Percentiles rank a stretch among this genome's conserved stretches.
phyloP scores from a whole-genome alignment of 1,140 invertebrate genomes.

The Helicorthomorpha holstii region DNA sequence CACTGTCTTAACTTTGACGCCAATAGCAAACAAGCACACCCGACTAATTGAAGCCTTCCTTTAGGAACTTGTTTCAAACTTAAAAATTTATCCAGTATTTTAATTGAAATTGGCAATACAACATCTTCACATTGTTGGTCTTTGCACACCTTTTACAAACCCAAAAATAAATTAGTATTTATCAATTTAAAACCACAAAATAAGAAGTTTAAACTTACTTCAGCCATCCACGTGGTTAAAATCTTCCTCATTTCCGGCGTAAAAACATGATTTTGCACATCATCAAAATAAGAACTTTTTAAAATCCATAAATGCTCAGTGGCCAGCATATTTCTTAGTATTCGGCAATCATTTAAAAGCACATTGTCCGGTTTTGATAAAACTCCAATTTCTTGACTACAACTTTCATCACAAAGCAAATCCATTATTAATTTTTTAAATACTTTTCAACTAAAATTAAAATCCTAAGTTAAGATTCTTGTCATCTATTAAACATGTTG shows the following conservation, averaged over 20 bases:
- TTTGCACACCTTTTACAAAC: constrained; percentile 65
- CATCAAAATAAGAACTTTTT: constrained; percentile 14
- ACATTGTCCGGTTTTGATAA: background rate
- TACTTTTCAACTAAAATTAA: too few relatives aligned
- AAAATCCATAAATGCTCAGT: background rate
- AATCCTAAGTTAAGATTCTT: too few relatives aligned
- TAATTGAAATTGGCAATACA: constrained; percentile 53
- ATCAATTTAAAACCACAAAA: background rate
- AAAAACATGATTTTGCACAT: constrained; percentile 50
- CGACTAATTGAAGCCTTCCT: background rate
- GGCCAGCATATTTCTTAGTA: background rate
- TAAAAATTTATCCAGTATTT: constrained; percentile 54
- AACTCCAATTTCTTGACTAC: background rate
- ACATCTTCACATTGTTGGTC: constrained; percentile 56
- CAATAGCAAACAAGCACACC: background rate
- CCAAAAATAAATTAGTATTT: too few relatives aligned
- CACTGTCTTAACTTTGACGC: background rate
- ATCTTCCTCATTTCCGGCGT: constrained; percentile 59
- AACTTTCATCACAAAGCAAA: background rate
- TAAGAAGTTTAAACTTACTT: constrained; percentile 34
- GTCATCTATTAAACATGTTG: too few relatives aligned
- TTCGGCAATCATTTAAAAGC: background rate
- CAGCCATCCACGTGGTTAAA: constrained; percentile 62
- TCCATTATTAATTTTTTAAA: too few relatives aligned
- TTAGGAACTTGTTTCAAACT: constrained; percentile 17